Evolutionary conservation across 1,140 invertebrate species (phyloP).

Genomic region (Magallana ariakensis): DNA sequence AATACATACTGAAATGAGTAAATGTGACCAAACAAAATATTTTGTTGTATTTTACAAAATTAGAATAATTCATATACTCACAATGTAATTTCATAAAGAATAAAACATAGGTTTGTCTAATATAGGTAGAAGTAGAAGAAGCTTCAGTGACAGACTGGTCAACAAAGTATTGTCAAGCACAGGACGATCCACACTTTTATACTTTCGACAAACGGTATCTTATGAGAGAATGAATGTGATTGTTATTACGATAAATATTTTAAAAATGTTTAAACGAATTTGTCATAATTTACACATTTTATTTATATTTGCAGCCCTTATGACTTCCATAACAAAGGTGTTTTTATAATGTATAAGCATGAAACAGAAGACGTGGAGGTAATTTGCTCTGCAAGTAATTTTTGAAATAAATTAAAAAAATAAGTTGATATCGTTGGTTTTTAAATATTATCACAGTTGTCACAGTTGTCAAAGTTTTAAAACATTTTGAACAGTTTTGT

Average conservation of each 20-base stretch:
- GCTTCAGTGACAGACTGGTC: neutral
- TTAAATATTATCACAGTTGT: too few species aligned
- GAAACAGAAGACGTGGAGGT: neutral
- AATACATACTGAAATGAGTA: too few species aligned
- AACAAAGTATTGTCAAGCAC: neutral
- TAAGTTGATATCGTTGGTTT: too few species aligned
- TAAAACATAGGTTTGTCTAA: too few species aligned
- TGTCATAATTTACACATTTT: neutral
- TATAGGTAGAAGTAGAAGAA: neutral
- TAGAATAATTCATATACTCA: too few species aligned
- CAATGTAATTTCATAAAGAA: too few species aligned
- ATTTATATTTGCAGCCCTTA: neutral
- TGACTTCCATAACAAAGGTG: neutral
- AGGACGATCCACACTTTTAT: constrained; percentile 25
- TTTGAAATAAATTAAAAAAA: too few species aligned
- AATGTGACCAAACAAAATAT: too few species aligned
- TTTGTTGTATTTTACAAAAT: too few species aligned
- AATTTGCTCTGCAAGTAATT: neutral
- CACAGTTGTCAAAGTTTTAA: too few species aligned
- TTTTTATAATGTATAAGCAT: neutral
- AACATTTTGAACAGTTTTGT: too few species aligned
- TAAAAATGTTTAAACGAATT: too few species aligned
- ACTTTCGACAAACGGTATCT: constrained; percentile 35
- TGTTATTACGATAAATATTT: neutral
- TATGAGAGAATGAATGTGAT: neutral